Conservation (phyloP, 2,797 vertebrate species). For the Coregonus ussuriensis region DNA sequence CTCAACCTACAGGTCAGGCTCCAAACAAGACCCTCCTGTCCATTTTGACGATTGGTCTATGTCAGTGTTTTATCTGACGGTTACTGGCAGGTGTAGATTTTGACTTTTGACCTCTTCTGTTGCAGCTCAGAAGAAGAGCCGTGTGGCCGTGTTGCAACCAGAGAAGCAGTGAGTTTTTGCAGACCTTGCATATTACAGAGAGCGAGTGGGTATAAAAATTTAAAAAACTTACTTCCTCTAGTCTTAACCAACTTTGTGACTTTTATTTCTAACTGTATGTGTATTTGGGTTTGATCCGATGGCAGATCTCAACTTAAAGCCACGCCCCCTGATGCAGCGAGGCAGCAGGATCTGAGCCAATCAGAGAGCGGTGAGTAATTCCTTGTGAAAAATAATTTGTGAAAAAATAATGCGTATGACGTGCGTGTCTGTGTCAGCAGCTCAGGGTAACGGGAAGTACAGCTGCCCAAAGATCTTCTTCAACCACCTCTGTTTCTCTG, state of each 20-base stretch:
- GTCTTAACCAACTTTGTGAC: no score
- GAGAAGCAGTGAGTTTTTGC: constrained; percentile 91
- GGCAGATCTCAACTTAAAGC: constrained; percentile 71
- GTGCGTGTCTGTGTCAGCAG: constrained; percentile 54
- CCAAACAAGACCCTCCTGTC: no score
- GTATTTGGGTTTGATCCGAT: constrained; percentile 17
- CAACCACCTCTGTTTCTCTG: constrained; percentile 98
- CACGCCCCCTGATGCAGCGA: constrained; percentile 72
- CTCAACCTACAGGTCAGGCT: constrained; percentile 84
- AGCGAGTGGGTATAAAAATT: no score
- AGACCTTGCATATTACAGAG: no score
- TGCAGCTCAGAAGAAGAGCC: constrained; percentile 78
- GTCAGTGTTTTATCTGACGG: no score
- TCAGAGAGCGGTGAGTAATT: constrained; percentile 72
- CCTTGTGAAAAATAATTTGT: no score
- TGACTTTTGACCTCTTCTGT: no score
- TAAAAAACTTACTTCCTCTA: no score
- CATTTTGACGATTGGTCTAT: no score
- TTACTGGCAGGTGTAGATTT: no score
- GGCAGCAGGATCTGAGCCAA: constrained; percentile 70
- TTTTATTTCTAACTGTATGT: no score
- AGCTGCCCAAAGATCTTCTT: constrained; percentile 99
- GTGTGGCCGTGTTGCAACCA: constrained; percentile 88
- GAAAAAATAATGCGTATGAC: no score
- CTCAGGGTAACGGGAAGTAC: constrained; percentile 92